Conservation (phyloP, 2,113 vertebrate genomes). For the Pterocles orientalis region DNA sequence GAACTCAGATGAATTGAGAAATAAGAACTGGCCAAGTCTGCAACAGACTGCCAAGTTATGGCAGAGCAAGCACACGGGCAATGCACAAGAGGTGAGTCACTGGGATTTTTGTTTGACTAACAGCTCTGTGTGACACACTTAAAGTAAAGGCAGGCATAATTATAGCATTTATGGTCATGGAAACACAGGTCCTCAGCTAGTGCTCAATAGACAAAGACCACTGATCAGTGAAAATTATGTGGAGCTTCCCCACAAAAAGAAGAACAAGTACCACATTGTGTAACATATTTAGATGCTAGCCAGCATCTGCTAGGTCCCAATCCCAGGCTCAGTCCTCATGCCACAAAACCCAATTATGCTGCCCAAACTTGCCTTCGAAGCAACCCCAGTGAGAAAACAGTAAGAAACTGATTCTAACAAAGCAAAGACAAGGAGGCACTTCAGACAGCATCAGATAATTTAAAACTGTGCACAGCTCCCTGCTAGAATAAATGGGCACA, state of each 20-base stretch:
- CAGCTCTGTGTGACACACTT: not conserved
- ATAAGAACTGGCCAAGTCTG: not conserved
- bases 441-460: conserved; percentile 24
- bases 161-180: not conserved
- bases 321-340: not conserved
- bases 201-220: not conserved
- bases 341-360: conserved; percentile 4
- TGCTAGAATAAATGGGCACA: conserved; percentile 33
- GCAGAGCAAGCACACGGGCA: not conserved
- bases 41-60: not conserved
- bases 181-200: conserved; percentile 23
- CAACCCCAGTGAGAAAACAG: not conserved
- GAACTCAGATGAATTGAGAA: not conserved
- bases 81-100: not conserved
- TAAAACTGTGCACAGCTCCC: not conserved
- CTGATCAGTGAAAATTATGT: conserved; percentile 1
- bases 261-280: not conserved
- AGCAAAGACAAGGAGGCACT: conserved; percentile 26
- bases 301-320: not conserved
- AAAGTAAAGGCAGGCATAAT: conserved; percentile 12
- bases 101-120: conserved; percentile 1
- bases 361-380: conserved; percentile 18
- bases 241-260: not conserved
- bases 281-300: not conserved
- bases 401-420: conserved; percentile 1